Percentiles rank a stretch among this genome's conserved stretches.
Conservation (phyloP, 2,888 invertebrate species). For the Cabera pusaria region DNA sequence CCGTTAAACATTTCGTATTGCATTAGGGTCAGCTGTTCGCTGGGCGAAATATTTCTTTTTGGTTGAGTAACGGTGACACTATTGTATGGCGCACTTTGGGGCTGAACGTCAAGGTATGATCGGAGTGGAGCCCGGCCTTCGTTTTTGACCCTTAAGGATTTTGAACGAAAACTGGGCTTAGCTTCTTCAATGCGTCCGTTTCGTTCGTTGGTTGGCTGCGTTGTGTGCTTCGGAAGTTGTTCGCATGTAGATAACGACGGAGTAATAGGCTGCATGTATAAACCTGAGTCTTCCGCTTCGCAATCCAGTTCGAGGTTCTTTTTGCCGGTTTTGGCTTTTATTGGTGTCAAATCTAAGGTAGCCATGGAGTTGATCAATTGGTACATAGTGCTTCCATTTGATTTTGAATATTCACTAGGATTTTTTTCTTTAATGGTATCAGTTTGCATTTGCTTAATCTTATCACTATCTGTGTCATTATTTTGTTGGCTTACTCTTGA, state of each 20-base stretch:
- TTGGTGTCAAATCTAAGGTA: constrained; percentile 68
- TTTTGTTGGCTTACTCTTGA: constrained; percentile 78
- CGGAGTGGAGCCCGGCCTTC: constrained; percentile 74
- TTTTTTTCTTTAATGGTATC: constrained; percentile 59
- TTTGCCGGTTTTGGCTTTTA: constrained; percentile 64
- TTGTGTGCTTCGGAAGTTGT: constrained; percentile 69
- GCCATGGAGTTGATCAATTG: constrained; percentile 77
- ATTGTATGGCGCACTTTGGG: constrained; percentile 57
- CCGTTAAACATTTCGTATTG: constrained; percentile 72
- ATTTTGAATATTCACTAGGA: constrained; percentile 38
- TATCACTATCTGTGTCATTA: constrained; percentile 76
- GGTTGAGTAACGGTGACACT: constrained; percentile 79
- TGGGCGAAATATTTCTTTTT: constrained; percentile 78
- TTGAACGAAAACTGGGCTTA: constrained; percentile 78
- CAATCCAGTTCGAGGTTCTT: constrained; percentile 59
- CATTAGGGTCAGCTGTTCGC: constrained; percentile 78
- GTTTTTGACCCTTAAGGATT: constrained; percentile 79
- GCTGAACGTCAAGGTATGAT: constrained; percentile 64
- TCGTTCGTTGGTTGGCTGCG: constrained; percentile 62
- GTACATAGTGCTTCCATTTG: constrained; percentile 64
- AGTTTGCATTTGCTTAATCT: constrained; percentile 67
- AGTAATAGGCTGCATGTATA: constrained; percentile 74
- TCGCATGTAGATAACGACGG: constrained; percentile 75
- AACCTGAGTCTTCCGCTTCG: constrained; percentile 74
- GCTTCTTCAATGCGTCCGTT: constrained; percentile 69